These are phyloP conservation scores for Habropoda laboriosa DNA, from an alignment of 1,140 invertebrate genomes.

Conservation along the genomic window DNA sequence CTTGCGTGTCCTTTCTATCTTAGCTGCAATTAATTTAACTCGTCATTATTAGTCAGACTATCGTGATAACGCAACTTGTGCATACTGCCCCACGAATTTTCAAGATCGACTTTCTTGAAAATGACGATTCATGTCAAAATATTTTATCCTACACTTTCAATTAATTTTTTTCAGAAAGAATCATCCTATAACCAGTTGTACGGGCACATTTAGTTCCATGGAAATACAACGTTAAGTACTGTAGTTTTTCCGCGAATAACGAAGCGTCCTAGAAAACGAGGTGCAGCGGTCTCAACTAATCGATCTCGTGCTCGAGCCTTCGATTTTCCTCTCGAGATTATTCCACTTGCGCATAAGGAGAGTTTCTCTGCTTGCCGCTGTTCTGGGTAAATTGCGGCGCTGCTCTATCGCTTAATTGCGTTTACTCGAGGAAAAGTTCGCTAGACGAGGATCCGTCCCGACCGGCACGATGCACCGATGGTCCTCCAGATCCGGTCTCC, in stretches of 20 bases:
- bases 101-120: too few species aligned
- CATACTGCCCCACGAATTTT: too few species aligned
- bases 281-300: slow-evolving; percentile 10
- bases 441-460: slow-evolving; percentile 5
- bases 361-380: slow-evolving; percentile 37
- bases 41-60: too few species aligned
- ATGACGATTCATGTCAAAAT: too few species aligned
- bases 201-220: background rate
- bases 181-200: too few species aligned
- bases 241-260: slow-evolving; percentile 42
- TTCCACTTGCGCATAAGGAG: slow-evolving; percentile 43
- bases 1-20: too few species aligned
- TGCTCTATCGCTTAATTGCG: slow-evolving; percentile 56
- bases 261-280: slow-evolving; percentile 3
- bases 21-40: too few species aligned
- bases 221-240: slow-evolving; percentile 24
- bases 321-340: slow-evolving; percentile 54
- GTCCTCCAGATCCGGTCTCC: background rate
- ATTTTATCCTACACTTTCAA: too few species aligned
- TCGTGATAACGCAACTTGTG: too few species aligned
- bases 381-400: slow-evolving; percentile 48
- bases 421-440: slow-evolving; percentile 58
- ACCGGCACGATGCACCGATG: slow-evolving; percentile 15
- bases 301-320: slow-evolving; percentile 39
- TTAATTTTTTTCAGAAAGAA: too few species aligned